Evolutionary conservation across 2,797 vertebrate genomes (phyloP).

Genomic region (Steatocranus sp.): DNA sequence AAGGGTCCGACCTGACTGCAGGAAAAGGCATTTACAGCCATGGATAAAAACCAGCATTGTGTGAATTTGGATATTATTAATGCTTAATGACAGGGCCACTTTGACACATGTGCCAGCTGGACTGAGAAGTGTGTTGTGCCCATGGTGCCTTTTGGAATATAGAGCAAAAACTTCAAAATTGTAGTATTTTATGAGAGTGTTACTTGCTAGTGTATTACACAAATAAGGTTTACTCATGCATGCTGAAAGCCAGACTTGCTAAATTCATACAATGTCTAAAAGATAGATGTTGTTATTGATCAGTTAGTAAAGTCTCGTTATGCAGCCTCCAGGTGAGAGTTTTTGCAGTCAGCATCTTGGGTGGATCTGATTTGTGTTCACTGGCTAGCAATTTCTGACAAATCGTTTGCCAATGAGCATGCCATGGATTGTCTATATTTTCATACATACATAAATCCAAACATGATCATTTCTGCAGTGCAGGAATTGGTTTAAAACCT

Average conservation of each 20-base stretch:
- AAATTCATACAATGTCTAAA: neutral
- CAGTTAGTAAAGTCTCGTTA: neutral
- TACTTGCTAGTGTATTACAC: neutral
- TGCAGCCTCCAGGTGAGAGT: neutral
- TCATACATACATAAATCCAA: neutral
- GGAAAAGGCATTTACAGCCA: neutral
- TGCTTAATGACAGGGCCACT: neutral
- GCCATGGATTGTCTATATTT: neutral
- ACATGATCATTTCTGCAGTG: neutral
- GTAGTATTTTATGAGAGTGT: neutral
- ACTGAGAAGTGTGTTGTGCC: neutral
- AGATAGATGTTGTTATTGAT: neutral
- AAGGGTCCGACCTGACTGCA: accelerated
- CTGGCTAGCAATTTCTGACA: neutral
- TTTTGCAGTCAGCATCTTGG: neutral
- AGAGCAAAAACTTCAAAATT: neutral
- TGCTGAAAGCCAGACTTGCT: accelerated
- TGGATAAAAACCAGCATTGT: neutral
- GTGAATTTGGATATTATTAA: neutral
- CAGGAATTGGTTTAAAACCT: neutral
- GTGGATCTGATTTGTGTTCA: neutral
- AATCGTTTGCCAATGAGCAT: neutral
- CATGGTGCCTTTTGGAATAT: neutral
- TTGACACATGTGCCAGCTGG: neutral
- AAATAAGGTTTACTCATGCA: neutral